Conservation (phyloP, 1,140 invertebrate species). For the Drosophila baimaii region DNA sequence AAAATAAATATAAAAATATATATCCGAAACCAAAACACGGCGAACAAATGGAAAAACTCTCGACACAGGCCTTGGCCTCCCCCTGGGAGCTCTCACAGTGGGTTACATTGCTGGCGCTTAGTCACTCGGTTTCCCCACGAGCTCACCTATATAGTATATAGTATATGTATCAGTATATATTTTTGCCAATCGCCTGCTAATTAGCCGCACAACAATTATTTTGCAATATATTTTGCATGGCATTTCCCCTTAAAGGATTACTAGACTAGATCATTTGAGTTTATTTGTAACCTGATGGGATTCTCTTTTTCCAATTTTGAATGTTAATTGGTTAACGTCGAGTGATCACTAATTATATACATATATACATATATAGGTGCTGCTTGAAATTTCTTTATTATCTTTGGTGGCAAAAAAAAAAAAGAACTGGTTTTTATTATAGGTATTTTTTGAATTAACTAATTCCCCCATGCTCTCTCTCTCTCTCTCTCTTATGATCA, state of each 20-base stretch:
- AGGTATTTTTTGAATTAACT: neutral
- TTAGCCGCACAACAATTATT: slow-evolving; percentile 43
- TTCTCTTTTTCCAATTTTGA: neutral
- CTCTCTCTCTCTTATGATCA: neutral
- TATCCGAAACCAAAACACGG: neutral
- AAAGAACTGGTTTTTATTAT: neutral
- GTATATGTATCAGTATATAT: slow-evolving; percentile 32
- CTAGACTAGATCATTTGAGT: neutral
- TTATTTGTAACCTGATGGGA: neutral
- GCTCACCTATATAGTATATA: slow-evolving; percentile 31
- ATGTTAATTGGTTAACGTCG: neutral
- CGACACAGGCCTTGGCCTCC: slow-evolving; percentile 23
- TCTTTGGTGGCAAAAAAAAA: too few species aligned
- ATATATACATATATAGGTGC: too few species aligned
- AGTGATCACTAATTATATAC: slow-evolving; percentile 1
- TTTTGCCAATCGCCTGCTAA: slow-evolving; percentile 72
- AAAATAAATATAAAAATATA: slow-evolving; percentile 22
- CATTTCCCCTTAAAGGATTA: neutral
- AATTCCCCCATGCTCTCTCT: neutral
- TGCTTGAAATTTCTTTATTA: too few species aligned
- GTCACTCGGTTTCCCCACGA: slow-evolving; percentile 32
- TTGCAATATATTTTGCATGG: slow-evolving; percentile 6
- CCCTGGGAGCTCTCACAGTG: neutral
- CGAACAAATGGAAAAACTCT: slow-evolving; percentile 37
- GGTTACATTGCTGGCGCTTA: slow-evolving; percentile 35